Evolutionary conservation across 2,797 vertebrate genomes (phyloP).

Genomic region (Euphonia xanthogaster): DNA sequence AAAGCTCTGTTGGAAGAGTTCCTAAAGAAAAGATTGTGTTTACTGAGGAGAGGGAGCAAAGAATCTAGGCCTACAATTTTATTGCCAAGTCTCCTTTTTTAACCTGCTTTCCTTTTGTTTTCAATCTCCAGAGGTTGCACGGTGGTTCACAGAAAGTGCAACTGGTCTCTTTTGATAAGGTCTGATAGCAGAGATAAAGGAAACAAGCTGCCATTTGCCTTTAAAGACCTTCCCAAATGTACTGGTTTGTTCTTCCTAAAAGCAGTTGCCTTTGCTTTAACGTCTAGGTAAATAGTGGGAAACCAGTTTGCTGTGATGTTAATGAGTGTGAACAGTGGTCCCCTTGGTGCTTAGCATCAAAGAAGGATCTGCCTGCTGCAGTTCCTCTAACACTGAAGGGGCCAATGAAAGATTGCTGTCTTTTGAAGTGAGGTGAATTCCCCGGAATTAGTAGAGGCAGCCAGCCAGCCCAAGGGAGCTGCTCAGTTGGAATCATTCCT

Average conservation of each 20-base stretch:
- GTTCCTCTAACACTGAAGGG: not conserved
- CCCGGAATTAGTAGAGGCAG: not conserved
- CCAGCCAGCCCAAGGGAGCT: not conserved
- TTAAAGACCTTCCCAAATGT: not conserved
- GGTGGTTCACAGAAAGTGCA: not conserved
- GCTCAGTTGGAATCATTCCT: not conserved
- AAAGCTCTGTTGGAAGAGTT: slow-evolving; percentile 15
- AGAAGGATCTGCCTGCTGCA: not conserved
- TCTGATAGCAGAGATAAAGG: slow-evolving; percentile 21
- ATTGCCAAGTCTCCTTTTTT: not conserved
- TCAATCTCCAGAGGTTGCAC: not conserved
- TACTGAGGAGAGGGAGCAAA: not conserved
- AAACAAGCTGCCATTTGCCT: not conserved
- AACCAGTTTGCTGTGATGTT: not conserved
- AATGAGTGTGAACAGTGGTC: not conserved
- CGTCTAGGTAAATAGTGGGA: not conserved
- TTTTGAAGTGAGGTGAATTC: not conserved
- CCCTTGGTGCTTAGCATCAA: not conserved
- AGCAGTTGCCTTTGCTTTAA: not conserved
- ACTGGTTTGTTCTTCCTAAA: not conserved
- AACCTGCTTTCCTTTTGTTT: slow-evolving; percentile 16
- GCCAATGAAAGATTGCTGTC: not conserved
- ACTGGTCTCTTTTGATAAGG: not conserved
- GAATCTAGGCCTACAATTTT: not conserved
- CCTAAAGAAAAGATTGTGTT: slow-evolving; percentile 26